Percentiles rank a stretch among this genome's conserved stretches.
Evolutionary conservation across 1,140 invertebrate species (phyloP).

Genomic region (Lithobius niger): DNA sequence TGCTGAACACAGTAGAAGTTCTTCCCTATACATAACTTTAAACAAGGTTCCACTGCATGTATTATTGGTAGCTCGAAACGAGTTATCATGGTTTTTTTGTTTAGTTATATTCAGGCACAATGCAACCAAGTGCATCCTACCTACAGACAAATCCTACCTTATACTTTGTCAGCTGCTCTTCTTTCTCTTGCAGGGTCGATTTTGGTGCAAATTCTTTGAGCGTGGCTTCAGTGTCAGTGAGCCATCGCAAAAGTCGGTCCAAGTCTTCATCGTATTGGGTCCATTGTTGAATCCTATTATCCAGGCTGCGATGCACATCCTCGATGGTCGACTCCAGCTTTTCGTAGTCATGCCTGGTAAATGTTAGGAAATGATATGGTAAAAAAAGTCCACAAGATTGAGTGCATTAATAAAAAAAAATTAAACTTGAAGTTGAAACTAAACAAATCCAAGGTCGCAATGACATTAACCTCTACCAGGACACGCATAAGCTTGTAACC

Average conservation of each 20-base stretch:
- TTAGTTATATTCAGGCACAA: too few relatives aligned
- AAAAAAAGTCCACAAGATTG: too few relatives aligned
- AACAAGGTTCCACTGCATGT: too few relatives aligned
- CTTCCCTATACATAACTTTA: too few relatives aligned
- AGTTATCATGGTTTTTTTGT: too few relatives aligned
- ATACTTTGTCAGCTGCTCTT: constrained; percentile 76
- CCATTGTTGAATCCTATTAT: constrained; percentile 79
- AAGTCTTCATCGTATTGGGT: constrained; percentile 74
- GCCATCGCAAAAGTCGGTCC: constrained; percentile 64
- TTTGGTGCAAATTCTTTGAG: constrained; percentile 75
- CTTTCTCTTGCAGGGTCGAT: constrained; percentile 75
- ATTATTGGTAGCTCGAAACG: too few relatives aligned
- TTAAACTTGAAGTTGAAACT: neutral
- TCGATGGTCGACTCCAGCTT: constrained; percentile 60
- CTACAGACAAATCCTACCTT: too few relatives aligned
- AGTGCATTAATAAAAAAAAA: neutral
- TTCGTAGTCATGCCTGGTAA: constrained; percentile 51
- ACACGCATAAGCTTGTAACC: too few relatives aligned
- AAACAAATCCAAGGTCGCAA: constrained; percentile 6
- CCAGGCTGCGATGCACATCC: constrained; percentile 60
- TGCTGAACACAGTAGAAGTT: too few relatives aligned
- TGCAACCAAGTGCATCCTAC: neutral
- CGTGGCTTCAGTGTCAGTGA: constrained; percentile 69
- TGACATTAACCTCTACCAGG: too few relatives aligned
- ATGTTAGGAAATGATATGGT: neutral